Base-by-base conservation (phyloP, 2,113 vertebrate species). In the Puntigrus tetrazona region DNA sequence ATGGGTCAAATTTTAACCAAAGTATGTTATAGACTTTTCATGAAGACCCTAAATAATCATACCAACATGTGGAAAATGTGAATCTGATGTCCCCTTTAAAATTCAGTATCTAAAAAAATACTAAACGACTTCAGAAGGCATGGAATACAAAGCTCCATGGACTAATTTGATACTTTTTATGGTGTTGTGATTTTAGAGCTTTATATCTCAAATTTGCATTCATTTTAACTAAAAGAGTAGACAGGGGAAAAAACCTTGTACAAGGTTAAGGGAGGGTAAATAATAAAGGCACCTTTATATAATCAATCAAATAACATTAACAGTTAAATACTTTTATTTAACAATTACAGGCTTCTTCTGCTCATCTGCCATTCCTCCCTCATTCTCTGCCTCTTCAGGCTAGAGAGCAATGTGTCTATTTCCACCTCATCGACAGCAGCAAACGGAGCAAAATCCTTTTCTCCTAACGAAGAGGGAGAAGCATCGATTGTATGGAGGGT, bases 391-490 rank as follows among this genome's bases (percentile, higher is more conserved):
- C 20, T 88, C 88, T 87, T 87, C 82, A 29, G 14, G 78, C 81
- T 81, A 88, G 85, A 84, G 84, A 89, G 85, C 89, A 85, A 89
- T 80, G 20, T 86, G 85, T 89, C 88, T 88, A 81, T 81, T 76
- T 82, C 84, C 88, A 90, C 88, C 43, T 86, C 92, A 90, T 91
- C 78, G 89, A 91, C 91, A 92, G 89, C 76, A 83, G 86, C 50
- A 59, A 89, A 89, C 89, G 20, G 52, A 84, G 88, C 88, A 74
- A 90, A 90, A 90, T 91, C 88, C 86, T 89, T 90, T 90, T 79
- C 87, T 88, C 75, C 87, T 93, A 91, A 93, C 92, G 88, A 92
- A 92, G 89, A 90, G 83, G 91, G 92, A 92, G 87, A 90, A 87
- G 88, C 87, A 93, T 92, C 90, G 91, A 93, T 93, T 91, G 82